Evolutionary conservation across 2,888 invertebrate species (phyloP).

Genomic region (Lymantria monacha): DNA sequence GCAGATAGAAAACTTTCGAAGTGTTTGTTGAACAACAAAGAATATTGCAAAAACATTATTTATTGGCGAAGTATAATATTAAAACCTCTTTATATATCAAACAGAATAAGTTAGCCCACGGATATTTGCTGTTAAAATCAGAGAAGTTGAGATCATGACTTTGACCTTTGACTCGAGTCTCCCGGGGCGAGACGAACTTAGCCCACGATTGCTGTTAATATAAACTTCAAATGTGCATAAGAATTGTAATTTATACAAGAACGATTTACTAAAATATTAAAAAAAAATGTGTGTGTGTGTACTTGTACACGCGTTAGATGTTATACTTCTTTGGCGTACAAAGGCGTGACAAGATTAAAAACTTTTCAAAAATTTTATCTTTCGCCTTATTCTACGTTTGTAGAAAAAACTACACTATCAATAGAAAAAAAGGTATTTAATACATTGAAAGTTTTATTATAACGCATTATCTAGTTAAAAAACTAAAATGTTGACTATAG

Average conservation of each 20-base stretch:
- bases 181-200: constrained; percentile 49
- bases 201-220: constrained; percentile 38
- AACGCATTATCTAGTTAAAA: too few species aligned
- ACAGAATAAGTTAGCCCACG: constrained; percentile 10
- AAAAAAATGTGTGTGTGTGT: too few species aligned
- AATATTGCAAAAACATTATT: constrained; percentile 13
- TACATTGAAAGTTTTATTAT: too few species aligned
- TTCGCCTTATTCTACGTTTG: too few species aligned
- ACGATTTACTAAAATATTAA: too few species aligned
- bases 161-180: constrained; percentile 56
- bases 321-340: too few species aligned
- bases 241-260: neutral
- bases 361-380: too few species aligned
- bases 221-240: neutral
- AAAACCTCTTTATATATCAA: constrained; percentile 11
- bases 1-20: neutral
- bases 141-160: constrained; percentile 52
- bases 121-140: constrained; percentile 36
- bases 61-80: constrained; percentile 16
- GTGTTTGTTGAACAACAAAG: constrained; percentile 22
- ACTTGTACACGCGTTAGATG: too few species aligned
- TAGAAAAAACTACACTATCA: too few species aligned
- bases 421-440: too few species aligned
- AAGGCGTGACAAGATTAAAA: too few species aligned
- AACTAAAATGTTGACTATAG: too few species aligned